These are phyloP conservation scores for Oncorhynchus nerka DNA, from an alignment of 2,113 vertebrate genomes.

Conservation along the genomic window DNA sequence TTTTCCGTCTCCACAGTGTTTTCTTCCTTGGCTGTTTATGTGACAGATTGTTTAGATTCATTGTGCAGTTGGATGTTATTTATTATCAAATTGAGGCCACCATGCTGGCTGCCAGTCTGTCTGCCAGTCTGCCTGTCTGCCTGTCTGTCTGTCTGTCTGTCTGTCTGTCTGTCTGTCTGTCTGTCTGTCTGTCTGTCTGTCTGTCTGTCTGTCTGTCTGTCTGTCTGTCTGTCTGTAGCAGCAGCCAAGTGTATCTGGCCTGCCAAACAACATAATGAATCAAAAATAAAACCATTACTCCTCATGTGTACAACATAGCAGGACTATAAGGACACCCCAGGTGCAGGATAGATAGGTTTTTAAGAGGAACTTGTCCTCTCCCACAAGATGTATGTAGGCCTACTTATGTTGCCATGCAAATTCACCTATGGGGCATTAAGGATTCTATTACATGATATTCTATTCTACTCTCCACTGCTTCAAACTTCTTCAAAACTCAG, in stretches of 20 bases:
- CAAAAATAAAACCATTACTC: conserved; percentile 8
- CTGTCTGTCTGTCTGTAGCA: too few species aligned
- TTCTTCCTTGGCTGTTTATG: background rate
- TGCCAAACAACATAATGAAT: background rate
- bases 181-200: too few species aligned
- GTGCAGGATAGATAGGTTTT: background rate
- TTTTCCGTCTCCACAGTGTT: background rate
- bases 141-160: too few species aligned
- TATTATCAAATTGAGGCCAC: background rate
- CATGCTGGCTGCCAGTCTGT: too few species aligned
- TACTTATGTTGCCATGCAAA: too few species aligned
- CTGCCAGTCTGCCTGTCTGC: too few species aligned
- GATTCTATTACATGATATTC: too few species aligned
- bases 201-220: too few species aligned
- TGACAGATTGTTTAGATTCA: background rate
- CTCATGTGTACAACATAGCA: conserved; percentile 9
- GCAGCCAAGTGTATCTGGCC: background rate
- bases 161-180: too few species aligned
- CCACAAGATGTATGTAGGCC: background rate
- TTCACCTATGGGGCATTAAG: too few species aligned
- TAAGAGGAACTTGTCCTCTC: background rate
- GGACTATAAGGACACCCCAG: background rate
- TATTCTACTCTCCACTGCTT: background rate
- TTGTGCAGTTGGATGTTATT: background rate
- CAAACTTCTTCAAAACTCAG: background rate